Percentiles rank a stretch among this genome's conserved stretches.
Conservation (phyloP, 2,888 invertebrate genomes). For the Liopterus haemorrhoidalis region DNA sequence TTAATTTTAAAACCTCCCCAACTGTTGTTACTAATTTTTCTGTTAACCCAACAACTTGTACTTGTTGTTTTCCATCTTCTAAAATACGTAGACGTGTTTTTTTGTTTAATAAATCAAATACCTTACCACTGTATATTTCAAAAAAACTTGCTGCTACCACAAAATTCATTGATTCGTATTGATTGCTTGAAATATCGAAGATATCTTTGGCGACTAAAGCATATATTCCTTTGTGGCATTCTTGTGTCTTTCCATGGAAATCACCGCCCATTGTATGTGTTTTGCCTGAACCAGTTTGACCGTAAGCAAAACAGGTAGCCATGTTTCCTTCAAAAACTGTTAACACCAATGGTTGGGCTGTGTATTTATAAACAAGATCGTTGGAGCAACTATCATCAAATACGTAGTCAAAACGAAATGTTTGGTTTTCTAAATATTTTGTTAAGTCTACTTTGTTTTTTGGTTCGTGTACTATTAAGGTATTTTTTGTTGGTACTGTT, state of each 20-base stretch:
- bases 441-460: slow-evolving; percentile 90
- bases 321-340: slow-evolving; percentile 94
- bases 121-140: slow-evolving; percentile 95
- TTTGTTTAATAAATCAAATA: slow-evolving; percentile 74
- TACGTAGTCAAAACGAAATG: slow-evolving; percentile 92
- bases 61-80: slow-evolving; percentile 91
- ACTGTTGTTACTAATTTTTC: slow-evolving; percentile 81
- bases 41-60: slow-evolving; percentile 87
- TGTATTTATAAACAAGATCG: slow-evolving; percentile 92
- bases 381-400: slow-evolving; percentile 90
- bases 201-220: slow-evolving; percentile 90
- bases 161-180: slow-evolving; percentile 74
- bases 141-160: slow-evolving; percentile 88
- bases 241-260: slow-evolving; percentile 83
- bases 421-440: slow-evolving; percentile 91
- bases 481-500: slow-evolving; percentile 85
- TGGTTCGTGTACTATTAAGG: slow-evolving; percentile 79
- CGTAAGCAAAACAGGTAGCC: slow-evolving; percentile 97
- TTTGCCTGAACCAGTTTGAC: slow-evolving; percentile 91
- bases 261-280: slow-evolving; percentile 96
- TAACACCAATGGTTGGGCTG: slow-evolving; percentile 88
- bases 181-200: slow-evolving; percentile 67
- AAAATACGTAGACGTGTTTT: slow-evolving; percentile 86
- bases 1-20: slow-evolving; percentile 82
- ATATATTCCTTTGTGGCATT: slow-evolving; percentile 91